Conservation (phyloP, 2,797 vertebrate genomes). For the Neopelma chrysocephalum region DNA sequence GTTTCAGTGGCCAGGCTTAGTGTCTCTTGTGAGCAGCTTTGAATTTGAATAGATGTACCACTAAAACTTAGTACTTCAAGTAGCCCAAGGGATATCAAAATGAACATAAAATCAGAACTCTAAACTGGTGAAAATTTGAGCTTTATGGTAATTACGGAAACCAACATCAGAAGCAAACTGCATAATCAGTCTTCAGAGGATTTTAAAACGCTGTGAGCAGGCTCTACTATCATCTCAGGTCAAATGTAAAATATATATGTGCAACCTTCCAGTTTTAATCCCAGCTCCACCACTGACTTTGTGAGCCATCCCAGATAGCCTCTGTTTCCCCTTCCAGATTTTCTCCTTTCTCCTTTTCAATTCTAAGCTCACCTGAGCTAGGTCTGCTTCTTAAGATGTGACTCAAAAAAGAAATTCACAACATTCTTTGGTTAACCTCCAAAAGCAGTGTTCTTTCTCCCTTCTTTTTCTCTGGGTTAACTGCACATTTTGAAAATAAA, state of each 20-base stretch:
- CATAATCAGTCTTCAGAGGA: constrained; percentile 35
- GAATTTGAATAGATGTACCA: neutral
- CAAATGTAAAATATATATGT: constrained; percentile 11
- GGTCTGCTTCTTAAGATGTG: neutral
- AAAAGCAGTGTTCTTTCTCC: neutral
- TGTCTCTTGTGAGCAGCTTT: neutral
- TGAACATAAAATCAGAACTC: constrained; percentile 14
- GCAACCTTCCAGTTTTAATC: neutral
- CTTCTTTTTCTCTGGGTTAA: neutral
- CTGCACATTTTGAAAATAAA: neutral
- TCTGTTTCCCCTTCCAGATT: neutral
- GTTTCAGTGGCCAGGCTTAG: neutral
- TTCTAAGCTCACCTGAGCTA: neutral
- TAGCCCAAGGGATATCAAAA: constrained; percentile 10
- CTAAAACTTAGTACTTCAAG: neutral
- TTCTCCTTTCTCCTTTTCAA: neutral
- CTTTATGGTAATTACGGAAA: constrained; percentile 46
- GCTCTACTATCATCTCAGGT: neutral
- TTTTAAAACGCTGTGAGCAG: neutral
- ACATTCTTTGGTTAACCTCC: neutral
- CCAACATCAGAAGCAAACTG: constrained; percentile 12
- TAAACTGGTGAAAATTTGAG: constrained; percentile 30
- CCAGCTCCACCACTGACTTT: neutral
- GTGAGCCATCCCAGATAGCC: neutral
- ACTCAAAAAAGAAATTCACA: neutral